These are phyloP conservation scores for Prorops nasuta DNA, from an alignment of 1,140 invertebrate genomes.

Conservation along the genomic window DNA sequence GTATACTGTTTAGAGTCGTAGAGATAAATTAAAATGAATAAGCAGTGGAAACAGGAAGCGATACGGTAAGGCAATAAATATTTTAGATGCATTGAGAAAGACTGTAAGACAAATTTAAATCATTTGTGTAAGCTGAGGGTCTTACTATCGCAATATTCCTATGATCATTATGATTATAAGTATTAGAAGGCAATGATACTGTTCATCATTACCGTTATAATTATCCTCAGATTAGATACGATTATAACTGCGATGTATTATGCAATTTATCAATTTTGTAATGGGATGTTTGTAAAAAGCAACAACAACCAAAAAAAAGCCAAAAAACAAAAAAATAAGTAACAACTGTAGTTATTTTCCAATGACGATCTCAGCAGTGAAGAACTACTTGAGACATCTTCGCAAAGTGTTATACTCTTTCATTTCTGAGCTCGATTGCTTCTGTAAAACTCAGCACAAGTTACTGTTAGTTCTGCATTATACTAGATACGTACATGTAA, in stretches of 20 bases:
- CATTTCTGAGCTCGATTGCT: background rate
- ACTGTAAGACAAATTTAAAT: slow-evolving; percentile 4
- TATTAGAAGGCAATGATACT: too few relatives aligned
- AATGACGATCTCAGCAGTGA: background rate
- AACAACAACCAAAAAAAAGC: slow-evolving; percentile 1
- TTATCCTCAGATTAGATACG: background rate
- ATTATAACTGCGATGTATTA: slow-evolving; percentile 3
- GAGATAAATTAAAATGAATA: background rate
- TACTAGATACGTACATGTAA: background rate
- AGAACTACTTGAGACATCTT: background rate
- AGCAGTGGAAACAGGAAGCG: slow-evolving; percentile 2
- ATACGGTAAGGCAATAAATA: slow-evolving; percentile 20
- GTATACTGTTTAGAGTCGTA: too few relatives aligned
- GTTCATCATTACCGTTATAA: background rate
- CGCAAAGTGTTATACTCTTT: background rate
- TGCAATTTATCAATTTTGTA: slow-evolving; percentile 26
- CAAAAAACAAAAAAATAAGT: background rate
- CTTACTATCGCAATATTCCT: slow-evolving; percentile 12
- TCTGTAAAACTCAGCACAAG: background rate
- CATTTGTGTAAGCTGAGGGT: slow-evolving; percentile 1
- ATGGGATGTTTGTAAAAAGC: slow-evolving; percentile 24
- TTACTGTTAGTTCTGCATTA: background rate
- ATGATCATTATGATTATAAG: background rate
- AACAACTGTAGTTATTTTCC: background rate
- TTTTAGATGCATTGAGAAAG: slow-evolving; percentile 9